These are phyloP conservation scores for Passer domesticus DNA, from an alignment of 2,113 vertebrate genomes.

Conservation along the genomic window DNA sequence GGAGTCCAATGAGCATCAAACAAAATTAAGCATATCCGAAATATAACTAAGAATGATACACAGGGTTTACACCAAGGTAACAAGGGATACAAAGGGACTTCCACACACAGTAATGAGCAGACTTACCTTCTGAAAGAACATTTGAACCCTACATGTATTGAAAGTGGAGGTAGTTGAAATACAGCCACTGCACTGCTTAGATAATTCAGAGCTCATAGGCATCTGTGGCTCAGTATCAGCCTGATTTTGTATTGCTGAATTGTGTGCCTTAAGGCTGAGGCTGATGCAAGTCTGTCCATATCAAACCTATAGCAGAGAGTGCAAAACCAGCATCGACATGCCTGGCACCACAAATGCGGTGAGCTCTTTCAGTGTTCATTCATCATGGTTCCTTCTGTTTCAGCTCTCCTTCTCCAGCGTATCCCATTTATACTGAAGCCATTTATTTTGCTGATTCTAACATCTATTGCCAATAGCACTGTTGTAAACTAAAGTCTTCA, in stretches of 20 bases:
- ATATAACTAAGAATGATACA: background rate
- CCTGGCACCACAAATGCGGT: background rate
- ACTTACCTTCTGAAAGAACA: background rate
- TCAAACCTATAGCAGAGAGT: background rate
- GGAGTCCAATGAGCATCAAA: background rate
- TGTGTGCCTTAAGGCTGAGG: background rate
- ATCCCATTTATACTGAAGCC: background rate
- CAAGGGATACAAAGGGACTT: background rate
- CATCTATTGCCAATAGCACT: background rate
- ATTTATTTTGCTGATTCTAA: background rate
- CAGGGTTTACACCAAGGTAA: background rate
- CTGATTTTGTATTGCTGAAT: fast-evolving
- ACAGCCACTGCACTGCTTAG: background rate
- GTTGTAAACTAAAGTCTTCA: background rate
- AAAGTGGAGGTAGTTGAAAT: background rate
- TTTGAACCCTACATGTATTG: background rate
- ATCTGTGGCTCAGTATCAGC: background rate
- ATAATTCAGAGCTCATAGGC: background rate
- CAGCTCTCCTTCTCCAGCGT: background rate
- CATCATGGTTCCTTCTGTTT: background rate
- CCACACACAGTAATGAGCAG: background rate
- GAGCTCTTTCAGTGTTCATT: background rate
- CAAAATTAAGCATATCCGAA: background rate
- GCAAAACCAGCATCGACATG: background rate
- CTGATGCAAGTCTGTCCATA: background rate